Percentiles rank a stretch among this genome's conserved stretches.
phyloP scores from a whole-genome alignment of 2,797 vertebrate genomes.

The Cryptoblepharus egeriae region DNA sequence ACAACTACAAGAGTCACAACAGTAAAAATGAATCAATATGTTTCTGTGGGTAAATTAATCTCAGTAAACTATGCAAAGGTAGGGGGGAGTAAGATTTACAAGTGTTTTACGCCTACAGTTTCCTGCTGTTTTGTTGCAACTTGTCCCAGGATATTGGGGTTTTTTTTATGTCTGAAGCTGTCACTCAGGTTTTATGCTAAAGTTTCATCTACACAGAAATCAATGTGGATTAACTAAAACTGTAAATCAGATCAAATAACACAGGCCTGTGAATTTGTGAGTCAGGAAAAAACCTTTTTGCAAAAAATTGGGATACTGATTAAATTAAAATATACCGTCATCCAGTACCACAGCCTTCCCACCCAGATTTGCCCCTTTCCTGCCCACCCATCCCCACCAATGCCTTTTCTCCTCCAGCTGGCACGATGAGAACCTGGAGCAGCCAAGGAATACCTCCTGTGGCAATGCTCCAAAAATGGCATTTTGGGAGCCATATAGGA shows the following conservation, averaged over 20 bases:
- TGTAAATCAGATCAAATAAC: constrained; percentile 21
- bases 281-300: no score
- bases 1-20: not conserved
- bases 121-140: constrained; percentile 14
- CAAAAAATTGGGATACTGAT: not conserved
- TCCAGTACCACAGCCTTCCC: no score
- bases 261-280: no score
- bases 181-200: constrained; percentile 10
- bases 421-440: no score
- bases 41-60: constrained; percentile 8
- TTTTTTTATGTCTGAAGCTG: constrained; percentile 5
- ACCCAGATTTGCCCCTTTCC: no score
- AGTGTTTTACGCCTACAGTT: not conserved
- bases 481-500: no score
- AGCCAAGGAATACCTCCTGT: no score
- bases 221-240: constrained; percentile 1
- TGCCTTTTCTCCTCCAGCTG: no score
- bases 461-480: no score
- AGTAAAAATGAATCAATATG: not conserved
- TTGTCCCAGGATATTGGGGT: not conserved
- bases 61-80: constrained; percentile 9
- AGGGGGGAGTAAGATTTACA: not conserved
- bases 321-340: not conserved
- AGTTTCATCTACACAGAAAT: constrained; percentile 17
- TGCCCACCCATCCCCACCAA: no score